Conservation (phyloP, 2,113 vertebrate genomes). For the Tringa solitaria region DNA sequence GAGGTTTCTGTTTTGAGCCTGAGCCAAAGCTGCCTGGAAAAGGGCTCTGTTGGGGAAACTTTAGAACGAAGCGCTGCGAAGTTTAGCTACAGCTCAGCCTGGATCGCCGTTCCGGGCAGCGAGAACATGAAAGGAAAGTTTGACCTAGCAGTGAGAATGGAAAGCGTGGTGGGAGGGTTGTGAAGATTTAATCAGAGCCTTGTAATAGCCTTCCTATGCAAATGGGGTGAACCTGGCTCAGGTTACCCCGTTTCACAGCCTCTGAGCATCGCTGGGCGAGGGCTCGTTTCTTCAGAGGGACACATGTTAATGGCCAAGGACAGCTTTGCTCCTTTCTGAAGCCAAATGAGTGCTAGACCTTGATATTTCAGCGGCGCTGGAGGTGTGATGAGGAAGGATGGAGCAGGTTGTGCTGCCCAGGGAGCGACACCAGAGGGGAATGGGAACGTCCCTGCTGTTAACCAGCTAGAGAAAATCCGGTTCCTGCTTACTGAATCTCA, state of each 20-base stretch:
- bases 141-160: neutral
- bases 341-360: neutral
- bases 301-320: neutral
- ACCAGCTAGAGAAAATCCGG: neutral
- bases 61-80: neutral
- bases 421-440: neutral
- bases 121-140: constrained; percentile 16
- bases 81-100: neutral
- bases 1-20: neutral
- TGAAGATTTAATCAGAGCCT: constrained; percentile 15
- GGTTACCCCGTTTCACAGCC: neutral
- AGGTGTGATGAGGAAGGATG: neutral
- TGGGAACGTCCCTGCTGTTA: neutral
- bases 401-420: neutral
- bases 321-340: neutral
- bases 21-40: constrained; percentile 9
- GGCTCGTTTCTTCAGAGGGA: neutral
- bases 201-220: constrained; percentile 9
- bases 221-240: neutral
- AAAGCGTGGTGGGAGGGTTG: constrained; percentile 20
- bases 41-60: neutral
- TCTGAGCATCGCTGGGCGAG: neutral
- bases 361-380: neutral
- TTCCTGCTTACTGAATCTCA: neutral
- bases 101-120: neutral